These are phyloP conservation scores for Spinus pinus DNA, from an alignment of 2,797 vertebrate genomes.

Conservation along the genomic window DNA sequence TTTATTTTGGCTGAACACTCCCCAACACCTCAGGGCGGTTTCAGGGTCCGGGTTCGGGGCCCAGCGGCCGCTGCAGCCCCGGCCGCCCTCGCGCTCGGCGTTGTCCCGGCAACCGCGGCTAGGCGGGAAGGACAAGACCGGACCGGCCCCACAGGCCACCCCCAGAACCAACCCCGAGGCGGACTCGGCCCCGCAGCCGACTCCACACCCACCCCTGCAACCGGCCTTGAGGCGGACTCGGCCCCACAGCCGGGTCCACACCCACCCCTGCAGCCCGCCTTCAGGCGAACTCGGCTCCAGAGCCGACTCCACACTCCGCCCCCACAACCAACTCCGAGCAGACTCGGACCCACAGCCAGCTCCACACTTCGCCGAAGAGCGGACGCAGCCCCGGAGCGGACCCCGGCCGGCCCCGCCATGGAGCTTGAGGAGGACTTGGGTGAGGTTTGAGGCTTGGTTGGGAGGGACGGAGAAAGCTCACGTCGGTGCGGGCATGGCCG, in stretches of 20 bases:
- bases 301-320: fast-evolving
- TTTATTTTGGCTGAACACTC: not conserved
- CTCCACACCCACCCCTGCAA: fast-evolving
- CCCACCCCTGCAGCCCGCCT: fast-evolving
- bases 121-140: not conserved
- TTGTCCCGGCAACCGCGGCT: not conserved
- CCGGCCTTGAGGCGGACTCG: no score
- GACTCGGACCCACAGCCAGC: no score
- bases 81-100: not conserved
- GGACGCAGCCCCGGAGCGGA: not conserved
- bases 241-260: fast-evolving
- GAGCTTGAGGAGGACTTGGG: not conserved
- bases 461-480: no score
- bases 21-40: fast-evolving
- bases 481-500: fast-evolving
- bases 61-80: not conserved
- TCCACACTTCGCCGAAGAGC: fast-evolving
- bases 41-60: not conserved
- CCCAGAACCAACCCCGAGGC: not conserved
- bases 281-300: no score
- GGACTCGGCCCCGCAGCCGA: no score
- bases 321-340: not conserved
- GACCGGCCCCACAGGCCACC: fast-evolving
- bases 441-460: not conserved
- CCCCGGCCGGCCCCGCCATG: not conserved